Evolutionary conservation across 1,140 invertebrate species (phyloP).

Genomic region (Drosophila saltans): DNA sequence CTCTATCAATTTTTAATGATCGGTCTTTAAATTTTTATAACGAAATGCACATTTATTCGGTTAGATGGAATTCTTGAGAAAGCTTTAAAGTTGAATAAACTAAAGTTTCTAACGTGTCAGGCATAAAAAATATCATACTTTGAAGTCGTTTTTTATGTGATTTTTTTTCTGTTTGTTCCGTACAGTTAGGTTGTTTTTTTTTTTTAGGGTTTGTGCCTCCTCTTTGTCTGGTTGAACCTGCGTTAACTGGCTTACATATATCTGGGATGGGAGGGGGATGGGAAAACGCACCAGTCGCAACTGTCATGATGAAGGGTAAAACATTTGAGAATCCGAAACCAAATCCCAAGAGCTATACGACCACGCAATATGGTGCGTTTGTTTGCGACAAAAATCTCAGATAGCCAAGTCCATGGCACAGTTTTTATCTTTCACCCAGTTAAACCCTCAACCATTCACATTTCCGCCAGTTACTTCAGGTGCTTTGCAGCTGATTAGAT

Average conservation of each 20-base stretch:
- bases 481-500: constrained; percentile 51
- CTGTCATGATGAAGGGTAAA: constrained; percentile 2
- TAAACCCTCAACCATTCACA: neutral
- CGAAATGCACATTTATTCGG: neutral
- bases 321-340: neutral
- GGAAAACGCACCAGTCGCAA: constrained; percentile 6
- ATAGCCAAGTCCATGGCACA: constrained; percentile 15
- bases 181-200: neutral
- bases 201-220: neutral
- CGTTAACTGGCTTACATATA: constrained; percentile 49
- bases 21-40: no score
- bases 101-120: neutral
- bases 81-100: constrained; percentile 2
- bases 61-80: neutral
- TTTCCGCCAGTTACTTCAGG: neutral
- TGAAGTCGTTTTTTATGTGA: neutral
- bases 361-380: constrained; percentile 45
- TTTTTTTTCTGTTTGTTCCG: constrained; percentile 31
- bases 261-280: neutral
- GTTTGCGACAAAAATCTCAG: constrained; percentile 50
- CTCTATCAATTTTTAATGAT: no score
- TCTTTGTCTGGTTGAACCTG: constrained; percentile 21
- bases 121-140: neutral
- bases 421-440: neutral
- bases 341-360: constrained; percentile 19